These are phyloP conservation scores for Emberiza fucata DNA, from an alignment of 2,113 vertebrate species.

Conservation along the genomic window DNA sequence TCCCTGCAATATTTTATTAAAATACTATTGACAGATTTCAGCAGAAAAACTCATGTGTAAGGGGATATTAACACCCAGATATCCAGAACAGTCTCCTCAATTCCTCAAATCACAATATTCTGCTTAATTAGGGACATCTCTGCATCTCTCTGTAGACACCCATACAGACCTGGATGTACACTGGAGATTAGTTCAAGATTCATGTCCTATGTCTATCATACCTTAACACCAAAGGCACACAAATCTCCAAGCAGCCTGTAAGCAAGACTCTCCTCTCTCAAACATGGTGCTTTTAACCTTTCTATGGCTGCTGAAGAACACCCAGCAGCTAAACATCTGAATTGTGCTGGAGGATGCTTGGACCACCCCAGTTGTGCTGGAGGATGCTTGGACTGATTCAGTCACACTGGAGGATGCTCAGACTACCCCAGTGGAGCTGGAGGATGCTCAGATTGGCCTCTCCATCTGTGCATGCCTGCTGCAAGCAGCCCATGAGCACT, in stretches of 20 bases:
- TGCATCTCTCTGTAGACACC: neutral
- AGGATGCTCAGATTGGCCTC: neutral
- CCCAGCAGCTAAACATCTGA: neutral
- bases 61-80: neutral
- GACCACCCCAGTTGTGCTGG: rapidly evolving
- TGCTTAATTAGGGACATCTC: neutral
- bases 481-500: neutral
- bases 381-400: neutral
- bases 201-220: neutral
- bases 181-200: neutral
- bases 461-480: rapidly evolving
- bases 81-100: neutral
- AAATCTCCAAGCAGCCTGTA: neutral
- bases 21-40: neutral
- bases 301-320: neutral
- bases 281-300: neutral
- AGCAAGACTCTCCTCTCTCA: neutral
- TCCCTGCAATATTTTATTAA: neutral
- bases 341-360: neutral
- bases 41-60: neutral
- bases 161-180: neutral
- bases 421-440: neutral
- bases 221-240: neutral
- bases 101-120: neutral
- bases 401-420: neutral